Evolutionary conservation across 2,888 invertebrate genomes (phyloP).

Genomic region (Chrysina gloriosa): DNA sequence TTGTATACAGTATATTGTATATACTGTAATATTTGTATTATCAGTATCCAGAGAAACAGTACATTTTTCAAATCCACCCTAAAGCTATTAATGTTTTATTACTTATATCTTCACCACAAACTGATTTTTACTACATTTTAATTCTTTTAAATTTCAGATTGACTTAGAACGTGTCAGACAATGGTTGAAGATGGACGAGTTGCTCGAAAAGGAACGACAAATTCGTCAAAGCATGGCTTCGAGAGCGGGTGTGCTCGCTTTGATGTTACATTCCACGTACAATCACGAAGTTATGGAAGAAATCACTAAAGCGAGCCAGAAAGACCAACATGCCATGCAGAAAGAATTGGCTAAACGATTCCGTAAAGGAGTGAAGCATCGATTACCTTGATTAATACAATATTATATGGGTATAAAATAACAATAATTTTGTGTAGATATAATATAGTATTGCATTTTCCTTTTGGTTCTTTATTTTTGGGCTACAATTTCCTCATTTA

Average conservation of each 20-base stretch:
- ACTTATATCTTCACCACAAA: too few species aligned
- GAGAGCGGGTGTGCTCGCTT: slow-evolving; percentile 90
- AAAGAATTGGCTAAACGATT: slow-evolving; percentile 63
- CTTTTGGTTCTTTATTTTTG: too few species aligned
- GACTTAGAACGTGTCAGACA: slow-evolving; percentile 93
- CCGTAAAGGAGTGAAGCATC: slow-evolving; percentile 48
- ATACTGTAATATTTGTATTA: too few species aligned
- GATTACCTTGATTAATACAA: slow-evolving; percentile 41
- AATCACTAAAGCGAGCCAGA: slow-evolving; percentile 67
- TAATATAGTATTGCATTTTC: too few species aligned
- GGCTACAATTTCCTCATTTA: too few species aligned
- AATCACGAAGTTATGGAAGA: slow-evolving; percentile 92
- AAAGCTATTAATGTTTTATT: too few species aligned
- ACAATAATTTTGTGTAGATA: too few species aligned
- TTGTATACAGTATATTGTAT: too few species aligned
- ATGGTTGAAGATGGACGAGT: slow-evolving; percentile 94
- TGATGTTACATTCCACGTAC: slow-evolving; percentile 97
- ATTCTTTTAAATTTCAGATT: slow-evolving; percentile 68
- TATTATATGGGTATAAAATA: neutral
- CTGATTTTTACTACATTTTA: neutral
- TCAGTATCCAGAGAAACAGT: too few species aligned
- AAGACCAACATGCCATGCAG: slow-evolving; percentile 67
- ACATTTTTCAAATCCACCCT: too few species aligned
- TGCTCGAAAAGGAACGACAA: slow-evolving; percentile 92
- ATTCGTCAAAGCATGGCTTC: slow-evolving; percentile 79